These are phyloP conservation scores for Trichonephila inaurata DNA, from an alignment of 1,140 invertebrate species.

Conservation along the genomic window DNA sequence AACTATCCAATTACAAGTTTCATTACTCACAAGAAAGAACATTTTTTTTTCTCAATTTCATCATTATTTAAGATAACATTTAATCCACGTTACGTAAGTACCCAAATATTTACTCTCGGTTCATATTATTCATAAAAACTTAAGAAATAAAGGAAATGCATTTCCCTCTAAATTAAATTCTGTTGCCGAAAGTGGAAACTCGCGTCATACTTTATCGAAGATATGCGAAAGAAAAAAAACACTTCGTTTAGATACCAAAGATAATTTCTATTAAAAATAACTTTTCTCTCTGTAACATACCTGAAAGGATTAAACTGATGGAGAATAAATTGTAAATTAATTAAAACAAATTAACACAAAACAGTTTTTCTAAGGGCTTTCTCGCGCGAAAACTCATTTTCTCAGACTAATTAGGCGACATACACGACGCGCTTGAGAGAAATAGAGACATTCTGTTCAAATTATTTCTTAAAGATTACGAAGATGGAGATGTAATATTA, in stretches of 20 bases:
- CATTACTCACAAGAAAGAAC: too few relatives aligned
- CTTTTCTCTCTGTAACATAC: neutral
- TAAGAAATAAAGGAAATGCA: too few relatives aligned
- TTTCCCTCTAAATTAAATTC: too few relatives aligned
- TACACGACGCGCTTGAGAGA: neutral
- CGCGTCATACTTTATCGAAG: neutral
- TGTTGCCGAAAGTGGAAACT: neutral
- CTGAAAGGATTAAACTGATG: constrained; percentile 6
- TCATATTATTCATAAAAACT: too few relatives aligned
- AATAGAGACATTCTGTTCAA: neutral
- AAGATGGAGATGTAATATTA: too few relatives aligned
- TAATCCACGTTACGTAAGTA: too few relatives aligned
- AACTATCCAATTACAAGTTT: too few relatives aligned
- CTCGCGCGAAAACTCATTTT: neutral
- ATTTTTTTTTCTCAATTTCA: too few relatives aligned
- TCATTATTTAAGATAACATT: too few relatives aligned
- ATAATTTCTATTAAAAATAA: neutral
- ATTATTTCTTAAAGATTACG: neutral
- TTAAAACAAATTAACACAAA: neutral
- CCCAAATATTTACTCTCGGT: too few relatives aligned
- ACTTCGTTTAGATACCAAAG: neutral
- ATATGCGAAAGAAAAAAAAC: neutral
- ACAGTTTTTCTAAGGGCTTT: neutral
- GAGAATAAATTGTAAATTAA: neutral
- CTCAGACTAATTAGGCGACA: neutral